These are phyloP conservation scores for Phrynocephalus vlangalii DNA, from an alignment of 2,797 vertebrate genomes.

Conservation along the genomic window DNA sequence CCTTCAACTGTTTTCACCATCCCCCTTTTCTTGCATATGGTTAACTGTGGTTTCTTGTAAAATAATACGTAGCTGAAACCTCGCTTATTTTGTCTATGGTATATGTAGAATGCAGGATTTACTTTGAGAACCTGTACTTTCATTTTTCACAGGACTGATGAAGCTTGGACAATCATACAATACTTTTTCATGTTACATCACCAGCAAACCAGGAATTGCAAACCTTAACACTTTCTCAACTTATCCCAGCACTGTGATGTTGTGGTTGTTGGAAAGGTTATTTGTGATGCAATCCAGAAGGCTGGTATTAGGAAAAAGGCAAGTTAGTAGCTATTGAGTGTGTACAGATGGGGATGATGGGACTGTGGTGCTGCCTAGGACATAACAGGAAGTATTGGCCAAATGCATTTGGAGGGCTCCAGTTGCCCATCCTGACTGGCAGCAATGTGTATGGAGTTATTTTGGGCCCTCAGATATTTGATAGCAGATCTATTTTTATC, in stretches of 20 bases:
- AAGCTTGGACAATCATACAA: neutral
- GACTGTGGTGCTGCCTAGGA: no score
- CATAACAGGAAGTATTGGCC: no score
- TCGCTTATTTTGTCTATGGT: neutral
- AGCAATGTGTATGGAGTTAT: neutral
- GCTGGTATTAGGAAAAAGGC: neutral
- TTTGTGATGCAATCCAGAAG: neutral
- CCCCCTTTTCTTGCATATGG: neutral
- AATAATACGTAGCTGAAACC: neutral
- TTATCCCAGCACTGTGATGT: neutral
- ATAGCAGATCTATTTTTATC: neutral
- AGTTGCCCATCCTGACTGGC: no score
- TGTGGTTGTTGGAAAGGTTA: neutral
- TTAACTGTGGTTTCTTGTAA: neutral
- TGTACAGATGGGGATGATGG: neutral
- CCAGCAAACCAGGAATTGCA: neutral
- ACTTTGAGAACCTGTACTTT: neutral
- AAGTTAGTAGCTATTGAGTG: neutral
- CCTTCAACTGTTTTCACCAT: neutral
- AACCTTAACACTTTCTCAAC: neutral
- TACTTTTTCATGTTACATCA: neutral
- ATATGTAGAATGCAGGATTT: neutral
- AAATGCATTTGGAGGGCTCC: no score
- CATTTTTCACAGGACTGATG: neutral
- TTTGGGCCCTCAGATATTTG: neutral